Percentiles rank a stretch among this genome's conserved stretches.
Evolutionary conservation across 2,113 vertebrate genomes (phyloP).

Genomic region (Capreolus pygargus): DNA sequence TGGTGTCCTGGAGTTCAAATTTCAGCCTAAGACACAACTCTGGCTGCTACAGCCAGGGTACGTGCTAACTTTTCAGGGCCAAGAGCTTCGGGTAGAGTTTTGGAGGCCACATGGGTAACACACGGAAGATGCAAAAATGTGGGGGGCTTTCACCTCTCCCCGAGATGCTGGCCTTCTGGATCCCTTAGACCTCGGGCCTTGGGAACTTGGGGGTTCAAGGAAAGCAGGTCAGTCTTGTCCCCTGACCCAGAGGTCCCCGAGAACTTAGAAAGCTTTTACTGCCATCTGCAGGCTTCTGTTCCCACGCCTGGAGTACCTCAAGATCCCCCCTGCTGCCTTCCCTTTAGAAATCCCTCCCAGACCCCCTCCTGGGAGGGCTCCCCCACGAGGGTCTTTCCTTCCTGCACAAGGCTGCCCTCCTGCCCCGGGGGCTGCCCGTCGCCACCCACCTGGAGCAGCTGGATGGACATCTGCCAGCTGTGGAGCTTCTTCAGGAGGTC

Average conservation of each 20-base stretch:
- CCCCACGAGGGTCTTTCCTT: background rate
- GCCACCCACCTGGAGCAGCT: constrained; percentile 93
- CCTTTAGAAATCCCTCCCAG: background rate
- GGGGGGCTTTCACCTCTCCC: background rate
- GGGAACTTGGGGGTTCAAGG: background rate
- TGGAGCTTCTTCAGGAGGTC: constrained; percentile 93
- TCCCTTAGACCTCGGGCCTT: background rate
- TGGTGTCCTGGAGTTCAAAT: background rate
- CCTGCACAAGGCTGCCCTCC: background rate
- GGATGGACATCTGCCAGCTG: constrained; percentile 91
- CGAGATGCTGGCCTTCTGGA: background rate
- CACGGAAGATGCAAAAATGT: background rate
- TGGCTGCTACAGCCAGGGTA: background rate
- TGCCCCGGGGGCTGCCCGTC: constrained; percentile 64
- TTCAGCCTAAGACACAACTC: background rate
- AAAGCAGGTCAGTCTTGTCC: background rate
- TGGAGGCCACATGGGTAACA: background rate
- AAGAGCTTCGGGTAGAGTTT: background rate
- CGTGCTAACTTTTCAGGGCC: background rate
- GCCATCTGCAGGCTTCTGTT: background rate
- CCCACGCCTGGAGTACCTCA: background rate
- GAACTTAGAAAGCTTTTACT: background rate
- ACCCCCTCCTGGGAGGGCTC: no score
- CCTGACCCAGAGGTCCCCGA: background rate
- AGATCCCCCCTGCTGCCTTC: background rate